A percentile compares a stretch with the other conserved stretches of the same genome.
Conservation (phyloP, 2,797 vertebrate genomes). For the Oreochromis mossambicus region DNA sequence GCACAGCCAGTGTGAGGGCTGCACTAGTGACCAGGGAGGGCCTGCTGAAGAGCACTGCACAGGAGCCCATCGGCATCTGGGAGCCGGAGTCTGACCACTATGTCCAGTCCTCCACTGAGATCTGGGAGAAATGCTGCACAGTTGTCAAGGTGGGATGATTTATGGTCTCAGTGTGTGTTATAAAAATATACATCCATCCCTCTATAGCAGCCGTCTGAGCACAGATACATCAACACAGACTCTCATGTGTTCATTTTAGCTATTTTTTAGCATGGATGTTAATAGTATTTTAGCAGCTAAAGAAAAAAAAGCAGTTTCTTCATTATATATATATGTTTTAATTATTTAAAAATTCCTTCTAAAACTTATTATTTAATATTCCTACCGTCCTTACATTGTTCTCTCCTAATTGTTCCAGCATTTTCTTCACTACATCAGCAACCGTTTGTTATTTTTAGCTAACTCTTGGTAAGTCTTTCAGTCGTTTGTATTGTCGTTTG, state of each 20-base stretch:
- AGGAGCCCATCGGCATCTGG: conserved; percentile 85
- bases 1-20: conserved; percentile 87
- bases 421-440: not conserved
- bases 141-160: conserved; percentile 81
- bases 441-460: not conserved
- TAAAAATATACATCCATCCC: not conserved
- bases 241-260: not conserved
- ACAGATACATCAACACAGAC: not conserved
- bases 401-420: not conserved
- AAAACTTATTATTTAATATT: not conserved
- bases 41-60: conserved; percentile 71
- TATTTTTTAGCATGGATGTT: not conserved
- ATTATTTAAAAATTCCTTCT: rapidly evolving
- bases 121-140: conserved; percentile 88
- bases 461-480: not conserved
- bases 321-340: not conserved
- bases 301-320: not conserved
- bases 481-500: not conserved
- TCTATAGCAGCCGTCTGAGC: not conserved
- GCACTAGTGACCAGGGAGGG: conserved; percentile 85
- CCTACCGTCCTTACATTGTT: not conserved
- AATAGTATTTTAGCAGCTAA: not conserved
- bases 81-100: conserved; percentile 84
- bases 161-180: not conserved
- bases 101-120: conserved; percentile 89